Conservation (phyloP, 1,140 invertebrate species). For the Xylocopa sonorina region DNA sequence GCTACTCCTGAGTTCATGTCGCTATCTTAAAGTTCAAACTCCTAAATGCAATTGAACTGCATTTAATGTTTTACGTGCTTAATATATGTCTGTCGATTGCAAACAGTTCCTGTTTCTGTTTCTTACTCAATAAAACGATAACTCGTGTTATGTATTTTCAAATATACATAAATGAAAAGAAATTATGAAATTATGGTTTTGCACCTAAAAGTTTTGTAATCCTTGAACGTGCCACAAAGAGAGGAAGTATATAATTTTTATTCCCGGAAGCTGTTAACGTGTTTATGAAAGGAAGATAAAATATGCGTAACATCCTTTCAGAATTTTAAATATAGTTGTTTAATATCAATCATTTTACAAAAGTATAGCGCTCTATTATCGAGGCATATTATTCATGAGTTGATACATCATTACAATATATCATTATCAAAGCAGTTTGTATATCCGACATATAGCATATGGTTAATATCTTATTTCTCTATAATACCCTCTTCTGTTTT, state of each 20-base stretch:
- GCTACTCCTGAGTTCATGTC: neutral
- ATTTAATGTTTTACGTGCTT: neutral
- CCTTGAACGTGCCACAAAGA: neutral
- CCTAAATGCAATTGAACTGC: neutral
- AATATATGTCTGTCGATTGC: slow-evolving; percentile 2
- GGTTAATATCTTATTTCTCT: neutral
- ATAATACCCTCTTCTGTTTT: neutral
- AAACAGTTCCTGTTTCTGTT: slow-evolving; percentile 50
- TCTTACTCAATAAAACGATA: neutral
- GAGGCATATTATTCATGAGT: slow-evolving; percentile 16
- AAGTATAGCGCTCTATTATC: neutral
- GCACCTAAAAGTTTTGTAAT: slow-evolving; percentile 7
- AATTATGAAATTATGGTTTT: neutral
- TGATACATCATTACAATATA: neutral
- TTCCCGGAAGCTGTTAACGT: slow-evolving; percentile 20
- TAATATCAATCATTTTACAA: neutral
- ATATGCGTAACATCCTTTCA: slow-evolving; percentile 7
- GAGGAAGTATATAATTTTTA: neutral
- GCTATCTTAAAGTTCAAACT: neutral
- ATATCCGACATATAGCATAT: too few species aligned
- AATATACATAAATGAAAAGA: neutral
- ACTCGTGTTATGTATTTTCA: neutral
- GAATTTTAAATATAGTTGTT: slow-evolving; percentile 17
- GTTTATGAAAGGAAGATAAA: slow-evolving; percentile 29
- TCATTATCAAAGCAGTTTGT: neutral